Conservation (phyloP, 2,797 vertebrate species). For the Premnoplex brunnescens region DNA sequence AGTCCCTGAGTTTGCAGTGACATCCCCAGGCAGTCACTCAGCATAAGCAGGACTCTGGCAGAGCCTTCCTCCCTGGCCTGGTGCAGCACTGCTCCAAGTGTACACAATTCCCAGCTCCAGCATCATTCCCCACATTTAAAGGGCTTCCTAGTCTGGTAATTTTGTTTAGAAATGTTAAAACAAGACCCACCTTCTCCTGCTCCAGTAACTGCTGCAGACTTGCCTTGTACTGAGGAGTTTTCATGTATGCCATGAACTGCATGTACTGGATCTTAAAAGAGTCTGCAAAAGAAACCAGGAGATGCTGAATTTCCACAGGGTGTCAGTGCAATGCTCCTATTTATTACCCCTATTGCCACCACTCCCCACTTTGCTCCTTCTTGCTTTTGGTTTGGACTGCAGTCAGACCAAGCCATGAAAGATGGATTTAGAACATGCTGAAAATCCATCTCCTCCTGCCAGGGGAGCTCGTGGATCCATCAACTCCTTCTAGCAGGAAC, state of each 20-base stretch:
- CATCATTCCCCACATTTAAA: not conserved
- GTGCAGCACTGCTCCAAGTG: not conserved
- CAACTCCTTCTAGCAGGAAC: not conserved
- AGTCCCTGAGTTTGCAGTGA: not conserved
- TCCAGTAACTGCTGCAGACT: conserved; percentile 93
- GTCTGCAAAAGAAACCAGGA: conserved; percentile 76
- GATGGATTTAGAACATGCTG: not conserved
- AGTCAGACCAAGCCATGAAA: not conserved
- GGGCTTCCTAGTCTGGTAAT: not conserved
- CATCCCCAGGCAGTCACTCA: not conserved
- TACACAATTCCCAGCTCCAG: not conserved
- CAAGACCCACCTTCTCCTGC: conserved; percentile 88
- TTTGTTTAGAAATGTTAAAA: not conserved
- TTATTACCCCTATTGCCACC: not conserved
- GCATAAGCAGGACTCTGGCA: not conserved
- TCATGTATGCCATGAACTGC: conserved; percentile 96
- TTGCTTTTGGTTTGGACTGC: not conserved
- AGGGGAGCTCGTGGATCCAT: not conserved
- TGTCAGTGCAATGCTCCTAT: not conserved
- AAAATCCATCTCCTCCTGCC: not conserved
- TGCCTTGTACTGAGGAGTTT: conserved; percentile 94
- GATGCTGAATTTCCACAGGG: not conserved
- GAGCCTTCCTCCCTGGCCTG: not conserved
- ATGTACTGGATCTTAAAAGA: conserved; percentile 96
- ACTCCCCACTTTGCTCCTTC: not conserved